Base-by-base conservation (phyloP, 1,140 invertebrate species). In the Babylonia areolata region DNA sequence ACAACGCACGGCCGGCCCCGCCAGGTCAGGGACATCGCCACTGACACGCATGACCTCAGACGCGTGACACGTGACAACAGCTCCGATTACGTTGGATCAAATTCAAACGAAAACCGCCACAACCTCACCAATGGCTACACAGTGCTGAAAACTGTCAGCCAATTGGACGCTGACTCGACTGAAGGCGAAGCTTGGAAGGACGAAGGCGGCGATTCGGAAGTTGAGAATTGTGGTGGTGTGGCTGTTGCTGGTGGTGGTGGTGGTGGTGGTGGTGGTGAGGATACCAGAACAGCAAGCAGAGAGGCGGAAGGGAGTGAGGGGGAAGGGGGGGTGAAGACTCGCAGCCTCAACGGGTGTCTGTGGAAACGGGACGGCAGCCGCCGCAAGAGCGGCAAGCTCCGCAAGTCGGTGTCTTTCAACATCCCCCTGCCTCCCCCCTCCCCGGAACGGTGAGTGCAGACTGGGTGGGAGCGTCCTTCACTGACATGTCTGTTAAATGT, bases 381-480 rank as follows among this genome's bases (percentile, higher is more conserved):
- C 31, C 12, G 31, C 31, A 33, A 37, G 33, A 73, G 35, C 31
- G 71, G 6, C 71, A 73, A 73, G 37, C 77, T 79, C 23, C 37
- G 77, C 15, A 79, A 79, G 39, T 79, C 77, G 15, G 77, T 79
- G 77, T 79, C 77, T 39, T 79, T 79, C 40, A 79, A 79, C 77
- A 0, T 79, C 17, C 77, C 77, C 12, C 39, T 15, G 37, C 77
- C 77, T 6, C 37, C 37, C 77, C 3, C 5, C 3, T 79, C 77
- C 3, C 77, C 37, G 28, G 37, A 46, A 42, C 40, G 77, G 77
- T 79, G 31, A 79, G 77, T 37, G 28, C 9, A 17, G 46, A 51
- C n/a, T n/a, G 46, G 42, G 42, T 6, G 42, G 46, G 46, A 51
- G 46, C n/a, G n/a, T n/a, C n/a, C n/a, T n/a, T n/a, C n/a, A n/a